Conservation (phyloP, 1,140 invertebrate species). For the Cotesia typhae region DNA sequence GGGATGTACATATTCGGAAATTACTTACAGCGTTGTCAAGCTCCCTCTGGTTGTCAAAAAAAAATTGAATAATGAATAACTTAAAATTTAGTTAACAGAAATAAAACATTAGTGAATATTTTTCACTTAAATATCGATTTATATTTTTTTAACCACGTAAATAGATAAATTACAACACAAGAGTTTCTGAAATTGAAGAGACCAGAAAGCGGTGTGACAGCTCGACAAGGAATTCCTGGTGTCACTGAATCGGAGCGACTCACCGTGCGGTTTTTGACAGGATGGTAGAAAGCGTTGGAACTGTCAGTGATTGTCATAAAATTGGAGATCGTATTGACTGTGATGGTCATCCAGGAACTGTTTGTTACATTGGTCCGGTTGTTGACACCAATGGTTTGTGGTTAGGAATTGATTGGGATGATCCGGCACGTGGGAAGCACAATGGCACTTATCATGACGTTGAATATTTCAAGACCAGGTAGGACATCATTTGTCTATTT, state of each 20-base stretch:
- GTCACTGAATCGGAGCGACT: not conserved
- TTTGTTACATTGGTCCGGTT: constrained; percentile 71
- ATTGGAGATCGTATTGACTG: constrained; percentile 68
- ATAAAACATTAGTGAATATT: too few species aligned
- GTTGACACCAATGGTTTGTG: constrained; percentile 73
- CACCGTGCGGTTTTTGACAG: constrained; percentile 5
- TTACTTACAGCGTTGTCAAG: too few species aligned
- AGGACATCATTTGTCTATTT: constrained; percentile 40
- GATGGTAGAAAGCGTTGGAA: constrained; percentile 35
- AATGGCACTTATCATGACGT: constrained; percentile 83
- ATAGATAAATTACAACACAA: too few species aligned
- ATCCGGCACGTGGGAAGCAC: constrained; percentile 86
- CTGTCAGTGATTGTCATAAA: constrained; percentile 39
- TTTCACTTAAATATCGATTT: too few species aligned
- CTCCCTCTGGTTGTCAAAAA: too few species aligned
- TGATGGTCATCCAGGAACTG: constrained; percentile 68
- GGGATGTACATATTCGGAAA: too few species aligned
- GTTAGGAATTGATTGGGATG: constrained; percentile 95
- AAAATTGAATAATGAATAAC: too few species aligned
- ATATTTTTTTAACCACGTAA: too few species aligned
- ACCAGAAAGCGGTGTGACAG: too few species aligned
- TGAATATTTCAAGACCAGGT: constrained; percentile 85
- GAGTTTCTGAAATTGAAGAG: too few species aligned
- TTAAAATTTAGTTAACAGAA: too few species aligned
- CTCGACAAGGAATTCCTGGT: too few species aligned